Percentiles rank a stretch among this genome's conserved stretches.
These are phyloP conservation scores for Apis dorsata DNA, from an alignment of 1,140 invertebrate species.

Conservation along the genomic window DNA sequence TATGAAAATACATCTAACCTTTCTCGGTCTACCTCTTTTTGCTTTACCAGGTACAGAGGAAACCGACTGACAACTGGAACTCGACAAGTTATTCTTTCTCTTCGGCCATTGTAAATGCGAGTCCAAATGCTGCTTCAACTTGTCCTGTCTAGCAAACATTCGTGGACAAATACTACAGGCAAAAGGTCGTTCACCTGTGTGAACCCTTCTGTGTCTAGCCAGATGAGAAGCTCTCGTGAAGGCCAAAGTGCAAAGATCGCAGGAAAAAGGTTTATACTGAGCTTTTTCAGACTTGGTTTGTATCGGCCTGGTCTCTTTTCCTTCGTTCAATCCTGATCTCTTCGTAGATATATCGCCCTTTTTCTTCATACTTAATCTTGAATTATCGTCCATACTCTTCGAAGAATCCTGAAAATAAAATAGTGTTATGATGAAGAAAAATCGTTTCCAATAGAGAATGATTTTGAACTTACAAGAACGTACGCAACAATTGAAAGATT, in stretches of 20 bases:
- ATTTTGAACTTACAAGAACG: conserved; percentile 41
- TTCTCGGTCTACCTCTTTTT: conserved; percentile 75
- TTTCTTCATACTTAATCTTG: conserved; percentile 54
- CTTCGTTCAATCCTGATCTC: conserved; percentile 40
- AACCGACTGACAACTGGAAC: conserved; percentile 11
- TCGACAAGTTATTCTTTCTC: conserved; percentile 57
- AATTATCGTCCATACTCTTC: conserved; percentile 58
- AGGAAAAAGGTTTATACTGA: conserved; percentile 78
- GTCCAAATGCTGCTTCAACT: conserved; percentile 81
- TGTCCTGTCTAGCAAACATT: conserved; percentile 84
- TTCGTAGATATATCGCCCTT: conserved; percentile 45
- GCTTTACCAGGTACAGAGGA: conserved; percentile 58
- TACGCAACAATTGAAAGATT: background rate
- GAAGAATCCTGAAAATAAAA: conserved; percentile 66
- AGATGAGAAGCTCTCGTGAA: conserved; percentile 86
- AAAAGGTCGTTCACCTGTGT: conserved; percentile 83
- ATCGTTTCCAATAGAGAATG: background rate
- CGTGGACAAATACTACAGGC: conserved; percentile 82
- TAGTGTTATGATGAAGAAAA: background rate
- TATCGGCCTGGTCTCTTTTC: conserved; percentile 45
- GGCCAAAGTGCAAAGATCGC: conserved; percentile 79
- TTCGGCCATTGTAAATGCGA: conserved; percentile 77
- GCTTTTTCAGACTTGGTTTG: conserved; percentile 58
- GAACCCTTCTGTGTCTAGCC: conserved; percentile 85
- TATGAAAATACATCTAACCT: conserved; percentile 57